These are phyloP conservation scores for Uloborus diversus DNA, from an alignment of 1,140 invertebrate genomes.

Conservation along the genomic window DNA sequence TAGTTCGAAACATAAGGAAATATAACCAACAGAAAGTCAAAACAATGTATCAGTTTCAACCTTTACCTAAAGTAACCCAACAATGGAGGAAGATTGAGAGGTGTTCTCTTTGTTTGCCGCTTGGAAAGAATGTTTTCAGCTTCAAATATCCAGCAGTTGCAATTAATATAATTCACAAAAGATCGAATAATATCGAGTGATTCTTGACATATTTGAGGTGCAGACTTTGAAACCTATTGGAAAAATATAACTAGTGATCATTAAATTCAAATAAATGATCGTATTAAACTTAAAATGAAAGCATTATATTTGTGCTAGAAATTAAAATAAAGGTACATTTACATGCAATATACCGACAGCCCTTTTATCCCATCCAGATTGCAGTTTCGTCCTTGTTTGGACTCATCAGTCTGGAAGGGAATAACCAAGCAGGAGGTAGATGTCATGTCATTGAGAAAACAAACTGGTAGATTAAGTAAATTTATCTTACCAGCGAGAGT, in stretches of 20 bases:
- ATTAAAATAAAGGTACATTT: too few relatives aligned
- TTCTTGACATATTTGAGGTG: constrained; percentile 38
- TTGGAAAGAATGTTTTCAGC: neutral
- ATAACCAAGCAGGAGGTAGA: too few relatives aligned
- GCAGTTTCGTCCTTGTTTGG: too few relatives aligned
- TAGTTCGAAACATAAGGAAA: too few relatives aligned
- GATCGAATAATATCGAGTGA: constrained; percentile 15
- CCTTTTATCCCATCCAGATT: too few relatives aligned
- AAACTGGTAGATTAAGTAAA: too few relatives aligned
- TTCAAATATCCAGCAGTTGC: neutral
- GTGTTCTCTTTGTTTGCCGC: constrained; percentile 14
- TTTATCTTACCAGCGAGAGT: too few relatives aligned
- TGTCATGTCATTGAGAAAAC: too few relatives aligned
- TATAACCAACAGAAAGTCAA: neutral
- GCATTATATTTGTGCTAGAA: too few relatives aligned
- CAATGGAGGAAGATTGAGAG: constrained; percentile 31
- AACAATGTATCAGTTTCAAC: neutral
- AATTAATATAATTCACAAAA: constrained; percentile 33
- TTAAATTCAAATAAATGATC: neutral
- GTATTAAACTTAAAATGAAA: neutral
- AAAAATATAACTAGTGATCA: neutral
- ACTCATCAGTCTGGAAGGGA: too few relatives aligned
- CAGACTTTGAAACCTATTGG: neutral
- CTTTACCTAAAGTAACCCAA: constrained; percentile 45
- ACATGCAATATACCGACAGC: too few relatives aligned